Evolutionary conservation across 1,140 invertebrate genomes (phyloP), one percentile per base, ranked within the genome.

Genomic region (Formica selysi): DNA sequence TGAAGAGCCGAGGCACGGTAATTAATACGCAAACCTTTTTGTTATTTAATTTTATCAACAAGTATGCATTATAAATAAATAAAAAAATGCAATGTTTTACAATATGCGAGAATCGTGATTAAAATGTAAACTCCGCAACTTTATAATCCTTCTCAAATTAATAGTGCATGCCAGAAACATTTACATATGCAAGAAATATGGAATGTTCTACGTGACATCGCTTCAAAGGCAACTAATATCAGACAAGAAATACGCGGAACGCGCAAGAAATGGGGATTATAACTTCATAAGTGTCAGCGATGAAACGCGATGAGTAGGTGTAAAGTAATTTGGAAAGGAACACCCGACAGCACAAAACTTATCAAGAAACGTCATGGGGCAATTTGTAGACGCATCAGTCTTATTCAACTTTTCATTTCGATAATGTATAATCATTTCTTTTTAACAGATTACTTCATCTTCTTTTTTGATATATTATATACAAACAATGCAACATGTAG

Each of bases 301-400:
- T 64, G 32, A 79, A 38, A 67, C 44, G 76, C 26, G 29, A 79
- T 79, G 44, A 67, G n/a, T 67, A 67, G 32, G 41, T 79, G 13
- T 79, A 79, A 67, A 51, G 8, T 79, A 79, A 79, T 79, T 78
- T 67, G 29, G 8, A 7, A 10, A 67, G 44, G 8, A 51, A 67
- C 16, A 8, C 4, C 26, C 51, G 44, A 67, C 38, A 32, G 3
- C 13, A 4, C 13, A 54, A 38, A 32, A 32, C 29, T 67, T 79
- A 79, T 67, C 62, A 64, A 38, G n/a, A 44, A 78, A 38, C 32
- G 32, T 65, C 29, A 79, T 68, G 76, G 26, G 22, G 61, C 62
- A 79, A 79, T 79, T 79, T 68, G 64, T 79, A 79, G n/a, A 38
- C 41, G 8, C 41, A 68, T 68, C 7, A 44, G 41, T 65, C 41